These are phyloP conservation scores for Acanthoscelides obtectus DNA, from an alignment of 2,888 invertebrate genomes.

Conservation along the genomic window DNA sequence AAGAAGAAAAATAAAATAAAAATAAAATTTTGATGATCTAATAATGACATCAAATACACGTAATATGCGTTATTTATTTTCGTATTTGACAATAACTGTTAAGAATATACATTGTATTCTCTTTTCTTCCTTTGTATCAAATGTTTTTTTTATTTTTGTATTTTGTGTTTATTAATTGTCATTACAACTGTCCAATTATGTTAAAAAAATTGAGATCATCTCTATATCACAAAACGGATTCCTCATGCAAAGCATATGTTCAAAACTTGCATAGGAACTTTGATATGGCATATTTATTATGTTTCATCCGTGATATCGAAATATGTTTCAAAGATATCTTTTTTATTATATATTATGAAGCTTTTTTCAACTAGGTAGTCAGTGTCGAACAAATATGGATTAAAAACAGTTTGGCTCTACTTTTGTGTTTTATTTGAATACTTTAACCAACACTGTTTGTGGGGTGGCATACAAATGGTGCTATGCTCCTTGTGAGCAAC, in stretches of 20 bases:
- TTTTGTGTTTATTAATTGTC: neutral
- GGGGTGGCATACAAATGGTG: no score
- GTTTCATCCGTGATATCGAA: constrained; percentile 36
- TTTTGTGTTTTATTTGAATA: neutral
- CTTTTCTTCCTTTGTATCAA: neutral
- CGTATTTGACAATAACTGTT: neutral
- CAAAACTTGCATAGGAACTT: constrained; percentile 23
- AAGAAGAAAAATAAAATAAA: no score
- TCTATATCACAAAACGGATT: neutral
- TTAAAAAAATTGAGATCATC: neutral
- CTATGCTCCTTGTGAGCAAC: no score
- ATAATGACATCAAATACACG: neutral
- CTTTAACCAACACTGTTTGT: no score
- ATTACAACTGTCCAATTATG: neutral
- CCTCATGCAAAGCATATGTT: constrained; percentile 24
- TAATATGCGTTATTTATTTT: neutral
- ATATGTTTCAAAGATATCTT: constrained; percentile 40
- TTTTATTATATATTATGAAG: constrained; percentile 24
- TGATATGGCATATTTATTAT: constrained; percentile 21
- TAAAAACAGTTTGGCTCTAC: constrained; percentile 26
- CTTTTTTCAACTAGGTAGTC: constrained; percentile 34
- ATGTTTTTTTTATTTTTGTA: neutral
- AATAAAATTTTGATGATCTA: neutral
- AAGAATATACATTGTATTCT: neutral
- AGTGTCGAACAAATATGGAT: constrained; percentile 33